Evolutionary conservation across 2,888 invertebrate species (phyloP).

Genomic region (Calameuta filiformis): DNA sequence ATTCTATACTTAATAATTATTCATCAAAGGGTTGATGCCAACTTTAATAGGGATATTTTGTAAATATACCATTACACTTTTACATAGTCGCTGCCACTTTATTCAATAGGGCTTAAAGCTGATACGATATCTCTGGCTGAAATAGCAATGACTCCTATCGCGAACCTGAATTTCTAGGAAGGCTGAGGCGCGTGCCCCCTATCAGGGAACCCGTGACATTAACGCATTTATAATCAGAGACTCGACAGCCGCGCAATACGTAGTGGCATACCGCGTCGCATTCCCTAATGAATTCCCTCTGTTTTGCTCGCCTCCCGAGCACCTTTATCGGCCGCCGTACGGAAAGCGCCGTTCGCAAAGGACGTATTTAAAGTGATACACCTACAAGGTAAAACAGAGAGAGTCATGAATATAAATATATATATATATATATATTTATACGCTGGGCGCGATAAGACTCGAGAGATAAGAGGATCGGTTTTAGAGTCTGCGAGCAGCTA

Average conservation of each 20-base stretch:
- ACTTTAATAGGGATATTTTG: neutral
- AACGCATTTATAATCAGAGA: constrained; percentile 16
- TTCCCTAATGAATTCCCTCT: constrained; percentile 23
- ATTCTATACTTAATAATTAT: neutral
- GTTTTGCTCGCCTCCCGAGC: constrained; percentile 18
- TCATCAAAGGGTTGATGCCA: neutral
- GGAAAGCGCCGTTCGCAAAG: constrained; percentile 10
- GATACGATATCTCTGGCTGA: neutral
- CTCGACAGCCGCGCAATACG: constrained; percentile 17
- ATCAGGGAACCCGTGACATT: constrained; percentile 21
- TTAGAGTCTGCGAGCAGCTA: neutral
- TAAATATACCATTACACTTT: neutral
- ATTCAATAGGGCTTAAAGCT: neutral
- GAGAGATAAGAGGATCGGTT: neutral
- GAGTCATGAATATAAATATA: neutral
- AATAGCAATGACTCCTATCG: neutral
- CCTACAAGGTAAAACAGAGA: neutral
- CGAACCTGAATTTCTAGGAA: constrained; percentile 8
- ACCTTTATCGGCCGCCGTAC: constrained; percentile 14
- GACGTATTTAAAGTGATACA: constrained; percentile 3
- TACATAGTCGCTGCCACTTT: neutral
- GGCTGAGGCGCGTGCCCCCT: constrained; percentile 17
- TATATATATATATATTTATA: neutral
- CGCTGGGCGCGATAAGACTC: neutral
- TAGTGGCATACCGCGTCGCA: constrained; percentile 16